A percentile compares a stretch with the other conserved stretches of the same genome.
phyloP scores from a whole-genome alignment of 2,113 vertebrate genomes.

The Boulengerochromis microlepis region DNA sequence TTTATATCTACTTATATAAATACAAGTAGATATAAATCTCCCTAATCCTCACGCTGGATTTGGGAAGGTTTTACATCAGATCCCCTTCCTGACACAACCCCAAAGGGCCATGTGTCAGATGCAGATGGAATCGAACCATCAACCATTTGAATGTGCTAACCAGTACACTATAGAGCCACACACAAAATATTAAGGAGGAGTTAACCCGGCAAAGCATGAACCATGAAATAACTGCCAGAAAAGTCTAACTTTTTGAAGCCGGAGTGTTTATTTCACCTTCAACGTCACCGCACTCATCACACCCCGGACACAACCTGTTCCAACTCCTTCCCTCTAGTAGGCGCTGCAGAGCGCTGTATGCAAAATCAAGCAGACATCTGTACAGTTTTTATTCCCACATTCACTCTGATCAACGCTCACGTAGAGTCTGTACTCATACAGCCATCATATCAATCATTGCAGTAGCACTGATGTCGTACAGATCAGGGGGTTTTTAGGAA shows the following conservation, averaged over 20 bases:
- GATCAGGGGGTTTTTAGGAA: background rate
- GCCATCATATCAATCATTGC: background rate
- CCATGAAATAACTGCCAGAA: background rate
- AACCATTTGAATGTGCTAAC: background rate
- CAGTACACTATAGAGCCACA: background rate
- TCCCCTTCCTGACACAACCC: background rate
- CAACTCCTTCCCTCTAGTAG: background rate
- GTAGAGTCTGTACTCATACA: background rate
- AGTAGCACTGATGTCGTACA: background rate
- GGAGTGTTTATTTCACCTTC: background rate
- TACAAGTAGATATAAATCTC: background rate
- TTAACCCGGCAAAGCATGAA: background rate
- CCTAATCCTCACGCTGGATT: background rate
- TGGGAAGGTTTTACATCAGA: background rate
- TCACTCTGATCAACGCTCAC: background rate
- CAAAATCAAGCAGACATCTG: background rate
- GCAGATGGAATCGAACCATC: background rate
- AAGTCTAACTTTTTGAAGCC: background rate
- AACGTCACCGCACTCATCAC: background rate
- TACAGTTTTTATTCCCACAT: background rate
- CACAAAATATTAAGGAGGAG: fast-evolving
- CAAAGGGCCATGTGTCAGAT: background rate
- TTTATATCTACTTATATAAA: background rate
- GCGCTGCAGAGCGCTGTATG: fast-evolving
- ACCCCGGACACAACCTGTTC: background rate